A percentile compares a stretch with the other conserved stretches of the same genome.
These are phyloP conservation scores for Leucophenga varia DNA, from an alignment of 1,140 invertebrate genomes.

Conservation along the genomic window DNA sequence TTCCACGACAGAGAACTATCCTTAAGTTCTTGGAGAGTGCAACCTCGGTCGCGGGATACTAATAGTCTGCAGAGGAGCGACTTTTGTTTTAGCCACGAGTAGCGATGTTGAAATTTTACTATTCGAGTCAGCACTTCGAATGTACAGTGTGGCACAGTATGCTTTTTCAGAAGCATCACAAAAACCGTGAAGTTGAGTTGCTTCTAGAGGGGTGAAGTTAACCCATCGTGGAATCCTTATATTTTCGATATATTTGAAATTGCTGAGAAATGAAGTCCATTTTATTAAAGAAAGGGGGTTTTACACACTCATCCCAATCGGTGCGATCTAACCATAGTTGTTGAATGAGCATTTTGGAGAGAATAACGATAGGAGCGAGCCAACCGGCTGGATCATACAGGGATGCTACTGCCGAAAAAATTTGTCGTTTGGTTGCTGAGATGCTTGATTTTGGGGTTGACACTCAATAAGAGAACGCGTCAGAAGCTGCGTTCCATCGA, in stretches of 20 bases:
- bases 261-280: neutral
- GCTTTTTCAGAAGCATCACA: too few species aligned
- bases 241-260: too few species aligned
- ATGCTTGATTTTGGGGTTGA: neutral
- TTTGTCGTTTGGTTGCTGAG: neutral
- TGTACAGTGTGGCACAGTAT: neutral
- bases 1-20: too few species aligned
- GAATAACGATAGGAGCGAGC: too few species aligned
- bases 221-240: too few species aligned
- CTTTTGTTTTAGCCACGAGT: too few species aligned
- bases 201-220: neutral
- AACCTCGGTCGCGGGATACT: too few species aligned
- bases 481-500: too few species aligned
- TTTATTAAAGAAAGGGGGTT: neutral
- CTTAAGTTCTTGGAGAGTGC: too few species aligned
- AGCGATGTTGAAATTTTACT: neutral
- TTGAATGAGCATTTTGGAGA: neutral
- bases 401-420: neutral
- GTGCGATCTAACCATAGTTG: neutral
- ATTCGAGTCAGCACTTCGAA: neutral
- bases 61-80: too few species aligned
- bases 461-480: too few species aligned
- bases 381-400: neutral
- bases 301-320: too few species aligned
- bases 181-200: neutral